Evolutionary conservation across 2,797 vertebrate species (phyloP).

Genomic region (Phoxinus dragarum): DNA sequence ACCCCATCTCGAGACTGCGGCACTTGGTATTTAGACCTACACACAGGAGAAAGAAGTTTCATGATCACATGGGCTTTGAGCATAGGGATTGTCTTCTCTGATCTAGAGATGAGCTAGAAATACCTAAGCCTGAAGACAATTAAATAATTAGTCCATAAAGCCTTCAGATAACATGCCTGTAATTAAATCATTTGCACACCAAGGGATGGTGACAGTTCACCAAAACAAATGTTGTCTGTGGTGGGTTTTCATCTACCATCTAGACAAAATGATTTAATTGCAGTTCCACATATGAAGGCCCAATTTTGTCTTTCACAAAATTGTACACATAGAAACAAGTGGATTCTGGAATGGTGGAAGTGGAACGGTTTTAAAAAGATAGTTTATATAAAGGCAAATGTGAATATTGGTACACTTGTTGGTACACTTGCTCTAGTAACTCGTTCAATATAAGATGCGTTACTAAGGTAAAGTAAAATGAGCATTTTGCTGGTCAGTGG

Average conservation of each 20-base stretch:
- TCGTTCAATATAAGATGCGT: neutral
- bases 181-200: conserved; percentile 33
- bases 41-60: conserved; percentile 9
- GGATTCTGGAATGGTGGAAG: neutral
- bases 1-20: conserved; percentile 15
- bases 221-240: neutral
- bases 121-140: conserved; percentile 19
- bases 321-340: too few relatives aligned
- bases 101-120: conserved; percentile 45
- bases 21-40: conserved; percentile 38
- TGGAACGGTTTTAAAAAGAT: neutral
- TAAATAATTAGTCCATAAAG: conserved; percentile 46
- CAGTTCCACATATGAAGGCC: neutral
- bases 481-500: neutral
- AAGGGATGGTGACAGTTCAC: conserved; percentile 20
- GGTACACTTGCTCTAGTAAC: neutral
- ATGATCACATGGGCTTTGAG: conserved; percentile 25
- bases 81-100: conserved; percentile 1
- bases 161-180: conserved; percentile 17
- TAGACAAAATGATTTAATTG: neutral
- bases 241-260: neutral
- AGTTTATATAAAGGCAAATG: neutral
- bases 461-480: neutral
- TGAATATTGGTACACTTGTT: neutral
- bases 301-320: neutral